Percentiles rank a stretch among this genome's conserved stretches.
phyloP scores from a whole-genome alignment of 2,113 vertebrate species.

The Austrofundulus limnaeus region DNA sequence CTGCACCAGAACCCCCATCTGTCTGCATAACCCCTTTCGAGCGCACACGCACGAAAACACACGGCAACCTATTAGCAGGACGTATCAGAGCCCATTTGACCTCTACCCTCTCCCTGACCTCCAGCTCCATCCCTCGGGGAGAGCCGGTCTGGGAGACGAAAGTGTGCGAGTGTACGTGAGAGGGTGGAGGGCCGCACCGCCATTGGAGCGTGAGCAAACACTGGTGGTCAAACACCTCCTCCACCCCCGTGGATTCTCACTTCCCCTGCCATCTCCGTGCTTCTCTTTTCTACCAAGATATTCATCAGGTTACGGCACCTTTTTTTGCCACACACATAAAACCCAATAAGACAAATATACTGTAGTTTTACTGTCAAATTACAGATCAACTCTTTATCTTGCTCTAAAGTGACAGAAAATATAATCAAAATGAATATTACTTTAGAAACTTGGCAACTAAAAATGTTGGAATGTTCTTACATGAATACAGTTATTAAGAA shows the following conservation, averaged over 20 bases:
- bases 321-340: constrained; percentile 4
- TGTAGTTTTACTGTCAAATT: constrained; percentile 8
- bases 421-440: too few species aligned
- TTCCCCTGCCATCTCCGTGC: constrained; percentile 6
- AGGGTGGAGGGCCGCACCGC: constrained; percentile 22
- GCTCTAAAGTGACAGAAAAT: too few species aligned
- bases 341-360: background rate
- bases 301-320: constrained; percentile 9
- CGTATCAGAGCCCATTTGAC: constrained; percentile 78
- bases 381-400: too few species aligned
- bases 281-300: constrained; percentile 3
- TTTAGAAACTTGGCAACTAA: too few species aligned
- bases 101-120: constrained; percentile 86
- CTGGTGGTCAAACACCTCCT: constrained; percentile 74
- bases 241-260: constrained; percentile 23
- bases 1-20: constrained; percentile 30
- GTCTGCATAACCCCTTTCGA: constrained; percentile 45
- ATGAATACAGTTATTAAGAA: too few species aligned
- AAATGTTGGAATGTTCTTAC: too few species aligned
- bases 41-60: constrained; percentile 35
- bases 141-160: constrained; percentile 59
- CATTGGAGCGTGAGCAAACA: constrained; percentile 78
- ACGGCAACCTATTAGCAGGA: constrained; percentile 70
- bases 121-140: constrained; percentile 69
- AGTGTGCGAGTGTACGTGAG: constrained; percentile 32